Evolutionary conservation across 1,140 invertebrate species (phyloP).

Genomic region (Cardiocondyla obscurior): DNA sequence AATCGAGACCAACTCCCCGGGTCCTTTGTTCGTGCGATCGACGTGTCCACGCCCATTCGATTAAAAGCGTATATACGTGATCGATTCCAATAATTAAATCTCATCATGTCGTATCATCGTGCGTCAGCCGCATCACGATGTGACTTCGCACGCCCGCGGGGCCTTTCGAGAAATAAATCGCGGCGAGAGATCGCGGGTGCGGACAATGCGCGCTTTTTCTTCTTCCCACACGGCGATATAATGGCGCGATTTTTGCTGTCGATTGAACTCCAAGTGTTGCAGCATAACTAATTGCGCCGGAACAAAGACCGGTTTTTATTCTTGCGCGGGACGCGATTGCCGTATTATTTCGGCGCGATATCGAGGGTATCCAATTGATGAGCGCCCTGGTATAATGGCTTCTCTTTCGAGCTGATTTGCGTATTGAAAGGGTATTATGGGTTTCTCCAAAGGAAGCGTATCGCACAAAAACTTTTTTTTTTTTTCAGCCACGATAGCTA

Average conservation of each 20-base stretch:
- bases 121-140: slow-evolving; percentile 47
- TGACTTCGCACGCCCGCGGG: slow-evolving; percentile 39
- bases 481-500: background rate
- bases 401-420: slow-evolving; percentile 12
- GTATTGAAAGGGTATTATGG: slow-evolving; percentile 4
- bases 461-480: background rate
- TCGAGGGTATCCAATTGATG: slow-evolving; percentile 24
- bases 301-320: slow-evolving; percentile 45
- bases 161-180: slow-evolving; percentile 45
- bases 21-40: slow-evolving; percentile 75
- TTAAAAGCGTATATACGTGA: slow-evolving; percentile 77
- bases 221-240: background rate
- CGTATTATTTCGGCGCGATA: slow-evolving; percentile 35
- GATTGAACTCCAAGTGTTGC: slow-evolving; percentile 35
- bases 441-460: background rate
- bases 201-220: background rate
- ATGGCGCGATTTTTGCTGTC: slow-evolving; percentile 39
- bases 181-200: slow-evolving; percentile 30
- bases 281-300: slow-evolving; percentile 41
- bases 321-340: slow-evolving; percentile 18
- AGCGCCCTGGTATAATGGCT: background rate
- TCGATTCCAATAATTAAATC: slow-evolving; percentile 82
- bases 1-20: slow-evolving; percentile 10
- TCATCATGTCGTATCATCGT: slow-evolving; percentile 52
- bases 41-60: slow-evolving; percentile 77